Evolutionary conservation across 2,888 invertebrate genomes (phyloP).

Genomic region (Pecten maximus): DNA sequence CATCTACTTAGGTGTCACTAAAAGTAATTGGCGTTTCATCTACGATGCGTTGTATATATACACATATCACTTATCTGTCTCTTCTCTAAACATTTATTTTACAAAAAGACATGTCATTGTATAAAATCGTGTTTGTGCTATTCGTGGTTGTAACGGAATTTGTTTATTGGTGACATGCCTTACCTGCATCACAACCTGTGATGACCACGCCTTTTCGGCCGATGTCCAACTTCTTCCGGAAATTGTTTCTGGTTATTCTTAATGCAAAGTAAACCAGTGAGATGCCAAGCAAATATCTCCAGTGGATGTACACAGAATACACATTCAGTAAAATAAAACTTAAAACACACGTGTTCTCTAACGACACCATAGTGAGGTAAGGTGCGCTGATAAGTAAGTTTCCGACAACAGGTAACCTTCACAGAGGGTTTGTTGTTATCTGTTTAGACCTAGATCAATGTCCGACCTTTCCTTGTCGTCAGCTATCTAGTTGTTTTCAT

Average conservation of each 20-base stretch:
- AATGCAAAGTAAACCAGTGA: neutral
- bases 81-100: too few species aligned
- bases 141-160: too few species aligned
- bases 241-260: neutral
- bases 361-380: neutral
- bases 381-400: neutral
- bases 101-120: too few species aligned
- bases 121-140: too few species aligned
- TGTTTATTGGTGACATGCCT: neutral
- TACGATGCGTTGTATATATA: too few species aligned
- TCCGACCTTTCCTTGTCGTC: too few species aligned
- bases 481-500: too few species aligned
- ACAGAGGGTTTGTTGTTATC: too few species aligned
- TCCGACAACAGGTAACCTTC: neutral
- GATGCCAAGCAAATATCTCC: neutral
- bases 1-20: too few species aligned
- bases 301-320: neutral
- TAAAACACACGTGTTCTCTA: neutral
- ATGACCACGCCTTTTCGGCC: constrained; percentile 53
- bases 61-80: too few species aligned
- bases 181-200: constrained; percentile 65
- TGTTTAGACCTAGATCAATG: too few species aligned
- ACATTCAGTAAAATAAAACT: neutral
- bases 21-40: too few species aligned
- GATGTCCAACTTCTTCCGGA: neutral